Percentiles rank a stretch among this genome's conserved stretches.
Evolutionary conservation across 2,888 invertebrate species (phyloP).

Genomic region (Hesperia comma): DNA sequence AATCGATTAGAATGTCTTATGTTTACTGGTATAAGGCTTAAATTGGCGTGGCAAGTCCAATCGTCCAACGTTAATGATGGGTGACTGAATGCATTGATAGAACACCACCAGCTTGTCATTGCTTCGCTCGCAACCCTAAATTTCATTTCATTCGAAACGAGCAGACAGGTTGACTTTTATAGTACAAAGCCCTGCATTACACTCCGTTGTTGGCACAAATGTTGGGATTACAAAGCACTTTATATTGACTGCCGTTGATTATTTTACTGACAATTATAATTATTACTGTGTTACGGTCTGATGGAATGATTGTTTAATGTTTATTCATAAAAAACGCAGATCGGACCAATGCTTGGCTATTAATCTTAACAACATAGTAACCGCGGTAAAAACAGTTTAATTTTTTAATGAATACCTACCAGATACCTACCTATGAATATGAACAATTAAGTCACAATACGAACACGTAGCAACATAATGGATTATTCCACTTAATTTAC

Average conservation of each 20-base stretch:
- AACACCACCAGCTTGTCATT: conserved; percentile 76
- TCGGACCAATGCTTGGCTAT: conserved; percentile 3
- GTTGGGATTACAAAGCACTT: conserved; percentile 79
- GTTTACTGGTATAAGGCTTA: conserved; percentile 2
- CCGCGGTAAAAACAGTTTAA: not conserved
- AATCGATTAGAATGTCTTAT: conserved; percentile 21
- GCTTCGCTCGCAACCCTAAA: conserved; percentile 82
- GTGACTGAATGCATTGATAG: conserved; percentile 65
- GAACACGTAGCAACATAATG: no score
- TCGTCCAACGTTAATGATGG: conserved; percentile 17
- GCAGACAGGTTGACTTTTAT: conserved; percentile 83
- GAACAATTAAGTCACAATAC: no score
- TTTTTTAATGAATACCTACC: not conserved
- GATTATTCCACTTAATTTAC: no score
- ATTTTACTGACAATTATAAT: conserved; percentile 61
- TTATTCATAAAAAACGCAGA: conserved; percentile 16
- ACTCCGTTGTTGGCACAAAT: conserved; percentile 81
- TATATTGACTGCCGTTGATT: conserved; percentile 61
- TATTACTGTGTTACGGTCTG: conserved; percentile 55
- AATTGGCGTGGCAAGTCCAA: conserved; percentile 5
- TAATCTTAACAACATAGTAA: not conserved
- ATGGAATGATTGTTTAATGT: conserved; percentile 21
- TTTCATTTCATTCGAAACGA: conserved; percentile 76
- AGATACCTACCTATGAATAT: not conserved
- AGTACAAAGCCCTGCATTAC: conserved; percentile 80